These are phyloP conservation scores for Pygoscelis antarcticus DNA, from an alignment of 2,113 vertebrate genomes.

Conservation along the genomic window DNA sequence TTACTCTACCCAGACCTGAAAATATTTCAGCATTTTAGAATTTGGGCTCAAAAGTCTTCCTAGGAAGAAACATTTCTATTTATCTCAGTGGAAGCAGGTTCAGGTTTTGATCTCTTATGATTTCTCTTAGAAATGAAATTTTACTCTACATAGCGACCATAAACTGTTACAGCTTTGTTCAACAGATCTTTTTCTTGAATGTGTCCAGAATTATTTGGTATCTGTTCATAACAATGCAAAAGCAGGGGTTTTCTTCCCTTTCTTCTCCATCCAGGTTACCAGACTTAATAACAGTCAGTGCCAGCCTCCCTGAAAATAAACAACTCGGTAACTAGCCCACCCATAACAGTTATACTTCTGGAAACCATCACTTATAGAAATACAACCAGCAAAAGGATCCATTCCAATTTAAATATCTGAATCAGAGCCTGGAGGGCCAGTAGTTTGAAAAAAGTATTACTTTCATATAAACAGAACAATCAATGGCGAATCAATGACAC, in stretches of 20 bases:
- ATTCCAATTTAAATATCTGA: background rate
- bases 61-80: background rate
- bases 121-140: background rate
- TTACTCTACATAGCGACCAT: background rate
- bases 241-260: background rate
- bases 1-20: background rate
- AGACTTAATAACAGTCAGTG: background rate
- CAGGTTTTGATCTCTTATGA: background rate
- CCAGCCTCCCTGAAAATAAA: background rate
- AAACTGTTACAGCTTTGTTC: background rate
- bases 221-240: background rate
- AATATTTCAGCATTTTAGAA: background rate
- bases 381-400: background rate
- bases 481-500: background rate
- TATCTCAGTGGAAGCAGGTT: background rate
- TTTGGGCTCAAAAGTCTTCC: background rate
- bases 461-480: background rate
- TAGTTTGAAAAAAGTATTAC: background rate
- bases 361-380: background rate
- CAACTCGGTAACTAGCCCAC: background rate
- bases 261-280: background rate
- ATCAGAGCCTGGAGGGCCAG: background rate
- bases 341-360: background rate
- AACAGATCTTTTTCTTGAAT: background rate
- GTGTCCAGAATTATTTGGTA: background rate